A percentile compares a stretch with the other conserved stretches of the same genome.
phyloP scores from a whole-genome alignment of 2,113 vertebrate species.

The Gambusia affinis region DNA sequence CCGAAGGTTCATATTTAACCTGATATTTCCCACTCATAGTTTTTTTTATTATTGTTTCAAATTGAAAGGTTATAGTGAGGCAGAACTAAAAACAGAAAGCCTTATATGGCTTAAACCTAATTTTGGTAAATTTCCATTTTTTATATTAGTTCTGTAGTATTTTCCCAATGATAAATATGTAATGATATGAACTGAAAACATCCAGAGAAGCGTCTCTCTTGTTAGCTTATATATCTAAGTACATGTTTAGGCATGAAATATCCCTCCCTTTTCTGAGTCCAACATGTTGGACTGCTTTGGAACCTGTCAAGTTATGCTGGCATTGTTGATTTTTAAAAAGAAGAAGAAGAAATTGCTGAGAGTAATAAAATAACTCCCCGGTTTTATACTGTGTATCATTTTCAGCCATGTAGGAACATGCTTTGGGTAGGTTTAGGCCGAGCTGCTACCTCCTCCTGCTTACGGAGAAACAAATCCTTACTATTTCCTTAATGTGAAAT shows the following conservation, averaged over 20 bases:
- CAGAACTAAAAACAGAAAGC: not conserved
- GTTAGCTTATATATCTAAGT: conserved; percentile 35
- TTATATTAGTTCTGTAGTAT: conserved; percentile 19
- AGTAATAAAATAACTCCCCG: not conserved
- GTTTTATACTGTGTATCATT: not conserved
- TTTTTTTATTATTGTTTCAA: not conserved
- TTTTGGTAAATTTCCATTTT: not conserved
- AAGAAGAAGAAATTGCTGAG: not conserved
- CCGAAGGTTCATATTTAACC: conserved; percentile 7
- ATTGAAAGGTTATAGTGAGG: not conserved
- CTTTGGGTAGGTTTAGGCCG: conserved; percentile 3
- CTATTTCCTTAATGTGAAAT: conserved; percentile 9
- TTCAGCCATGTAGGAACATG: conserved; percentile 2
- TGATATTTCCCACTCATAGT: not conserved
- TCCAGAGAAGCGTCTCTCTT: conserved; percentile 10
- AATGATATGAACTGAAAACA: conserved; percentile 17
- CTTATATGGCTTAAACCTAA: not conserved
- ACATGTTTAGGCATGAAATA: conserved; percentile 51
- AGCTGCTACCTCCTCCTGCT: conserved; percentile 52
- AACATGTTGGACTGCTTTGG: conserved; percentile 45
- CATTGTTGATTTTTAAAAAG: not conserved
- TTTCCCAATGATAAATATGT: conserved; percentile 17
- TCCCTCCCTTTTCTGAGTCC: conserved; percentile 35
- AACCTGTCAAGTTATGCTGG: conserved; percentile 15
- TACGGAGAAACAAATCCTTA: conserved; percentile 26